Base-by-base conservation (phyloP, 2,888 invertebrate species). In the Unio delphinus region DNA sequence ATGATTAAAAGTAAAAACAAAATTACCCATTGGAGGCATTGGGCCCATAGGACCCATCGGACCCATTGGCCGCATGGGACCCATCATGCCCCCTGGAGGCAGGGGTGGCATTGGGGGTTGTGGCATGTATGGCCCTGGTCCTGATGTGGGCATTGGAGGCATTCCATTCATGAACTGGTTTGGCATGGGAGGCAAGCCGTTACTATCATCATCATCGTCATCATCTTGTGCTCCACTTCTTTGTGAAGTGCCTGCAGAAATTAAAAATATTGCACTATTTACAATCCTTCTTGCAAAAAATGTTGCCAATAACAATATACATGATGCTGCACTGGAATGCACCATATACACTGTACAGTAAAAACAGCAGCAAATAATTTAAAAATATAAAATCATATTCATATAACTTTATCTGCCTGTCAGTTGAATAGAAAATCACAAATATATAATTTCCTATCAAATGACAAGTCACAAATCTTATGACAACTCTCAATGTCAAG, bases 31-130 rank as follows among this genome's bases (percentile, higher is more conserved):
- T 67, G 69, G 73, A 55, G 70, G 70, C 73, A 73, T 69, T n/a
- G 64, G 70, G 70, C 80, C 80, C 81, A 81, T 81, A 34, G 74
- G 81, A 18, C 80, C 83, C 87, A 88, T 87, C 30, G 84, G 81
- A 17, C 84, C 84, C 83, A 83, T 84, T 18, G 79, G 84, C 8
- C 82, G 82, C 80, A 84, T 84, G 55, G 81, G 80, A 20, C 80
- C 84, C 83, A 85, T 84, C 4, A 80, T 57, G 75, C 72, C 68
- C 63, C 79, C 78, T 74, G 82, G 80, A 59, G 78, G 84, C 79
- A 84, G 82, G 15, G 78, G 82, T n/a, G 83, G 82, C 84, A 84
- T 83, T 17, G 77, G 81, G 1, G 82, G 81, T 67, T 75, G 74
- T 15, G 82, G 80, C 73, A 82, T 75, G 18, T 85, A 80, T 15